phyloP scores from a whole-genome alignment of 2,113 vertebrate genomes.

The Carollia perspicillata region DNA sequence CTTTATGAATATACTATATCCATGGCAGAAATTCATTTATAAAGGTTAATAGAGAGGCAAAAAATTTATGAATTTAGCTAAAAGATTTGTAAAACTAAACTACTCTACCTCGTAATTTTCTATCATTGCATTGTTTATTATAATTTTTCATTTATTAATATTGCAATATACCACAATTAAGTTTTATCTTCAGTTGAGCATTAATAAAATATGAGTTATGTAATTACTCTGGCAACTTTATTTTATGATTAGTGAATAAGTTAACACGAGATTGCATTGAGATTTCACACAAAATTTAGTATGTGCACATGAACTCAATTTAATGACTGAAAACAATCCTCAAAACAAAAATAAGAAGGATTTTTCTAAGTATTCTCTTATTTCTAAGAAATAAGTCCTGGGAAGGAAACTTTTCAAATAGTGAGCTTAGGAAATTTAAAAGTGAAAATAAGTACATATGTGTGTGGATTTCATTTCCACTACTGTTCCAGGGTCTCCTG shows the following conservation, averaged over 20 bases:
- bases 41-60: slow-evolving; percentile 35
- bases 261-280: slow-evolving; percentile 41
- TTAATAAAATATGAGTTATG: slow-evolving; percentile 71
- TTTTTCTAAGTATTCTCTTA: neutral
- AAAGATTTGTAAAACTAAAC: slow-evolving; percentile 55
- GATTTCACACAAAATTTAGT: slow-evolving; percentile 60
- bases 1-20: slow-evolving; percentile 23
- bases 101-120: slow-evolving; percentile 57
- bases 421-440: neutral
- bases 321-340: slow-evolving; percentile 21
- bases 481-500: neutral
- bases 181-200: slow-evolving; percentile 67
- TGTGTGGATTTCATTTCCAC: neutral
- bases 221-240: slow-evolving; percentile 62
- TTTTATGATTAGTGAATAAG: slow-evolving; percentile 65
- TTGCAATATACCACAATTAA: slow-evolving; percentile 50
- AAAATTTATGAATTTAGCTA: slow-evolving; percentile 47
- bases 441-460: neutral
- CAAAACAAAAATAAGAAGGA: slow-evolving; percentile 46
- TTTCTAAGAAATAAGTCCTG: slow-evolving; percentile 1
- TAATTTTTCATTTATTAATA: slow-evolving; percentile 48
- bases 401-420: neutral
- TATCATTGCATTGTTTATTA: slow-evolving; percentile 53
- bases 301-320: slow-evolving; percentile 32
- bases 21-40: slow-evolving; percentile 38